Conservation (phyloP, 2,888 invertebrate species). For the Exocentrus adspersus region DNA sequence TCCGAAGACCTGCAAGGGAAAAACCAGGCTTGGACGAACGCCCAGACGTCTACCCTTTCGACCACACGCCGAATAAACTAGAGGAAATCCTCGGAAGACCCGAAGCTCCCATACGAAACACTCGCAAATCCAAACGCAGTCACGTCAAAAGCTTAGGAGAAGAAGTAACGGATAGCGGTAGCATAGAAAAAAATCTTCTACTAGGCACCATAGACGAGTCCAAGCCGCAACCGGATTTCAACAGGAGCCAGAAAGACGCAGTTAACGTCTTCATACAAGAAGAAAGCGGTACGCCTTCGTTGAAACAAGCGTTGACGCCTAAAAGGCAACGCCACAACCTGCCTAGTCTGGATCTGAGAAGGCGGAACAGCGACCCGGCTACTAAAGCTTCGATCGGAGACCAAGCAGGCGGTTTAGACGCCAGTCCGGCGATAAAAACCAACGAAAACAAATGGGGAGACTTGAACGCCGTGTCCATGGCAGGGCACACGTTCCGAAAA, state of each 20-base stretch:
- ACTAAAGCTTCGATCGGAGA: slow-evolving; percentile 64
- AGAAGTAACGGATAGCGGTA: slow-evolving; percentile 62
- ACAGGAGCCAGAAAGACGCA: slow-evolving; percentile 34
- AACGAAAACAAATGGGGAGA: slow-evolving; percentile 70
- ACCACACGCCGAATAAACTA: slow-evolving; percentile 57
- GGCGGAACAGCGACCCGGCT: slow-evolving; percentile 81
- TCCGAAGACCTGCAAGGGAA: slow-evolving; percentile 58
- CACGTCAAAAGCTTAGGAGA: slow-evolving; percentile 65
- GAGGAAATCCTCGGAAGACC: slow-evolving; percentile 61
- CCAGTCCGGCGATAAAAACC: slow-evolving; percentile 65
- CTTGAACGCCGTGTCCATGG: slow-evolving; percentile 72
- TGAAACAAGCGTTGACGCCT: slow-evolving; percentile 50
- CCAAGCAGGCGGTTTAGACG: slow-evolving; percentile 58
- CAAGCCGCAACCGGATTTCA: slow-evolving; percentile 46
- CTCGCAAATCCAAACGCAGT: slow-evolving; percentile 55
- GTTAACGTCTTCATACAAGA: slow-evolving; percentile 32
- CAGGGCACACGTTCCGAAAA: slow-evolving; percentile 81
- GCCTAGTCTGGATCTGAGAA: slow-evolving; percentile 66
- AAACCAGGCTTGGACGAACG: slow-evolving; percentile 45
- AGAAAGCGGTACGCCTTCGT: slow-evolving; percentile 17
- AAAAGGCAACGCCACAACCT: slow-evolving; percentile 59
- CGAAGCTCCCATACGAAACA: slow-evolving; percentile 55
- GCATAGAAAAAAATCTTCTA: slow-evolving; percentile 53
- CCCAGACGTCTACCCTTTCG: slow-evolving; percentile 54
- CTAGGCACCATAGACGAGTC: slow-evolving; percentile 61